Conservation (phyloP, 2,888 invertebrate genomes). For the Melanostoma mellinum region DNA sequence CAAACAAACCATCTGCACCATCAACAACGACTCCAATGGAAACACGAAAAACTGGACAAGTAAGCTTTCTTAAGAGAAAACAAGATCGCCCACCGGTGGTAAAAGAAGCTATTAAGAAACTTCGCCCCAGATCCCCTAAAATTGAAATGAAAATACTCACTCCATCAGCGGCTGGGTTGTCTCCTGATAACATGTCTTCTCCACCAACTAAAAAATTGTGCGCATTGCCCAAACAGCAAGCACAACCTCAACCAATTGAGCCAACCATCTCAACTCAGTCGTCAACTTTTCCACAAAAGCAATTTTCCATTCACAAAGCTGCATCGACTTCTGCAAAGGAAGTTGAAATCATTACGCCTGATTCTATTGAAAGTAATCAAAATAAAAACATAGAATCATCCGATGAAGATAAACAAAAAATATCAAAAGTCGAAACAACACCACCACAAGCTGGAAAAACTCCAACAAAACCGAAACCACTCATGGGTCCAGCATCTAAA, state of each 20-base stretch:
- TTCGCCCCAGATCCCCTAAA: constrained; percentile 51
- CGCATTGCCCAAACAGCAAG: constrained; percentile 4
- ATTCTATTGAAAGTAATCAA: not conserved
- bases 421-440: not conserved
- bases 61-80: constrained; percentile 26
- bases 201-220: constrained; percentile 20
- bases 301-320: not conserved
- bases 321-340: not conserved
- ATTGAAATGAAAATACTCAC: not conserved
- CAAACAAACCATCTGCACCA: not conserved
- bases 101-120: constrained; percentile 35
- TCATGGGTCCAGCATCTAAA: constrained; percentile 49
- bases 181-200: not conserved
- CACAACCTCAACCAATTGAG: not conserved
- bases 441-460: not conserved
- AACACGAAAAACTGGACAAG: not conserved
- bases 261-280: too few relatives aligned
- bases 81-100: not conserved
- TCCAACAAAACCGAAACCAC: constrained; percentile 7
- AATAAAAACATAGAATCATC: not conserved
- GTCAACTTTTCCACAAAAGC: not conserved
- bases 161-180: constrained; percentile 7
- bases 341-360: not conserved
- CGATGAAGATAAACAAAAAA: not conserved
- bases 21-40: not conserved